Conservation (phyloP, 2,888 invertebrate species). For the Oscheius sp. region DNA sequence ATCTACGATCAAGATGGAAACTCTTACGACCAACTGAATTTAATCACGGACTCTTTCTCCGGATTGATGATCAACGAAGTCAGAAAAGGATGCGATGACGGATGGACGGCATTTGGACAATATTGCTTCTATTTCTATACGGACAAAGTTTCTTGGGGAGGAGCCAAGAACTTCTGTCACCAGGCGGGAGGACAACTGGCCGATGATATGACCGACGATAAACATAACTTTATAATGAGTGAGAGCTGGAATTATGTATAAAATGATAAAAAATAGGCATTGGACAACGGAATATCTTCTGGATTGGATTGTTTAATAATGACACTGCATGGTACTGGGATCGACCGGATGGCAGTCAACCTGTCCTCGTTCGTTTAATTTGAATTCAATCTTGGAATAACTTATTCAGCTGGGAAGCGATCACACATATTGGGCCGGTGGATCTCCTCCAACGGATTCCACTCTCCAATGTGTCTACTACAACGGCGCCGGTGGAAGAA, state of each 20-base stretch:
- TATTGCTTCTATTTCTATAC: constrained; percentile 46
- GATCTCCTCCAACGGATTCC: constrained; percentile 42
- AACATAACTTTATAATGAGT: constrained; percentile 46
- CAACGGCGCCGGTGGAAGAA: constrained; percentile 35
- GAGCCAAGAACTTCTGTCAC: constrained; percentile 51
- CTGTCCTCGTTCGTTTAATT: constrained; percentile 6
- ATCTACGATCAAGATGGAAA: constrained; percentile 46
- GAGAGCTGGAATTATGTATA: background rate
- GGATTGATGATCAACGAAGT: constrained; percentile 45
- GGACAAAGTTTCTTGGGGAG: constrained; percentile 41
- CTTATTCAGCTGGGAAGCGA: constrained; percentile 35
- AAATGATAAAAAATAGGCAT: background rate
- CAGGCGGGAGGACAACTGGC: constrained; percentile 55
- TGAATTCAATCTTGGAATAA: background rate
- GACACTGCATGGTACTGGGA: constrained; percentile 48
- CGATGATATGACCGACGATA: constrained; percentile 54
- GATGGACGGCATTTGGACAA: constrained; percentile 52
- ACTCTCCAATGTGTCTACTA: constrained; percentile 49
- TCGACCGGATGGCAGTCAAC: constrained; percentile 38
- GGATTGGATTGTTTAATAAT: constrained; percentile 50
- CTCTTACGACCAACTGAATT: background rate
- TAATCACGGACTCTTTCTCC: constrained; percentile 21
- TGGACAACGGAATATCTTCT: constrained; percentile 42
- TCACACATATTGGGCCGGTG: constrained; percentile 41
- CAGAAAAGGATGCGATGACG: constrained; percentile 51